Conservation (phyloP, 2,797 vertebrate genomes). For the Arrhamphus sclerolepis region DNA sequence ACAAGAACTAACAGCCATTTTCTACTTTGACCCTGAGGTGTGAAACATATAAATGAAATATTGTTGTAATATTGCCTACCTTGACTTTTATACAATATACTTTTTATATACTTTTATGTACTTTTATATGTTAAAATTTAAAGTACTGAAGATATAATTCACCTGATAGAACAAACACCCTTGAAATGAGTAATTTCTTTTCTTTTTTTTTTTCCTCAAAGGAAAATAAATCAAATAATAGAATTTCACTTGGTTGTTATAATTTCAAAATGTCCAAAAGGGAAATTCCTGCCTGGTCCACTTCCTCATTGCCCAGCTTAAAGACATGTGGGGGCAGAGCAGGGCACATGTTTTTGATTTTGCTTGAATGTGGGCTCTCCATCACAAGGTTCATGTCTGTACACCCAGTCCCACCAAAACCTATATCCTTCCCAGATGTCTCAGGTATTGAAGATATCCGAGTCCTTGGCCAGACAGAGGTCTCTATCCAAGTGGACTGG, state of each 20-base stretch:
- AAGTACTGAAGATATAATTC: neutral
- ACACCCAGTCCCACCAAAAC: constrained; percentile 17
- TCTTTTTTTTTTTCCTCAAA: neutral
- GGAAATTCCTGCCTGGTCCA: constrained; percentile 6
- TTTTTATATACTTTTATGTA: too few relatives aligned
- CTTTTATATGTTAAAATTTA: too few relatives aligned
- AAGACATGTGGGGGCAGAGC: constrained; percentile 12
- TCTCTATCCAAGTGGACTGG: constrained; percentile 89
- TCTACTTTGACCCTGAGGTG: too few relatives aligned
- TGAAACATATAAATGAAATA: too few relatives aligned
- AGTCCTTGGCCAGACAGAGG: constrained; percentile 86
- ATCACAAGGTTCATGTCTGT: constrained; percentile 30
- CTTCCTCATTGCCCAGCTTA: neutral
- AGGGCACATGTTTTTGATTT: constrained; percentile 33
- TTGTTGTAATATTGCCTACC: too few relatives aligned
- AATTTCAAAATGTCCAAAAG: constrained; percentile 5
- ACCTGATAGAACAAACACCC: neutral
- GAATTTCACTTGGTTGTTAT: constrained; percentile 6
- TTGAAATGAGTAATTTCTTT: neutral
- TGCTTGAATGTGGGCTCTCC: constrained; percentile 22
- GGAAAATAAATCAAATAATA: neutral
- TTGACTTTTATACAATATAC: too few relatives aligned
- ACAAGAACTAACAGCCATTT: too few relatives aligned
- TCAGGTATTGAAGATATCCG: constrained; percentile 76
- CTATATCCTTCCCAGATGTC: constrained; percentile 69